A percentile compares a stretch with the other conserved stretches of the same genome.
Evolutionary conservation across 2,113 vertebrate genomes (phyloP).

Genomic region (Platichthys flesus): DNA sequence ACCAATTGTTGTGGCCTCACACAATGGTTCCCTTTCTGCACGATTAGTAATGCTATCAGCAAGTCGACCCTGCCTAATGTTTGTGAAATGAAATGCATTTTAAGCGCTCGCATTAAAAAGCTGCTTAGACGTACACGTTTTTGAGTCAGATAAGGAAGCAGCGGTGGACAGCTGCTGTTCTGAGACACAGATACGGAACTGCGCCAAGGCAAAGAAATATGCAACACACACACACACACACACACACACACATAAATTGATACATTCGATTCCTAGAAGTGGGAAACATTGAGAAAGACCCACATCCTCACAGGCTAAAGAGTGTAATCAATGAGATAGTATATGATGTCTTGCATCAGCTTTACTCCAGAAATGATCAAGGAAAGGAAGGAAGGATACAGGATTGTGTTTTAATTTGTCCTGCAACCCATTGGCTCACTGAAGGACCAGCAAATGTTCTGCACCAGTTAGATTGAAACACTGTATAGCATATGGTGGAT

Average conservation of each 20-base stretch:
- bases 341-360: not conserved
- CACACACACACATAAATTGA: not conserved
- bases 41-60: slow-evolving; percentile 49
- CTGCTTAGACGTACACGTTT: not conserved
- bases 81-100: slow-evolving; percentile 18
- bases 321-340: not conserved
- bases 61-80: slow-evolving; percentile 23
- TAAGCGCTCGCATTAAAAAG: slow-evolving; percentile 25
- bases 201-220: no score
- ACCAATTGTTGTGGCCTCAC: slow-evolving; percentile 40
- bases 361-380: not conserved
- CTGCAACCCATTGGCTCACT: no score
- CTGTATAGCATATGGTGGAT: no score
- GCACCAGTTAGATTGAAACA: no score
- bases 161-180: not conserved
- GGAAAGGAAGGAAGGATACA: not conserved
- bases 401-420: no score
- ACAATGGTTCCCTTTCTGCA: slow-evolving; percentile 63
- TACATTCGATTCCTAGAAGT: not conserved
- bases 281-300: not conserved
- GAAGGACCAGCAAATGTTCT: no score
- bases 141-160: not conserved
- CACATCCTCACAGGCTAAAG: not conserved
- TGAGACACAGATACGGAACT: not conserved
- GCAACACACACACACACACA: not conserved